Percentiles rank a stretch among this genome's conserved stretches.
Conservation (phyloP, 1,140 invertebrate species). For the Drosophila sulfurigaster region DNA sequence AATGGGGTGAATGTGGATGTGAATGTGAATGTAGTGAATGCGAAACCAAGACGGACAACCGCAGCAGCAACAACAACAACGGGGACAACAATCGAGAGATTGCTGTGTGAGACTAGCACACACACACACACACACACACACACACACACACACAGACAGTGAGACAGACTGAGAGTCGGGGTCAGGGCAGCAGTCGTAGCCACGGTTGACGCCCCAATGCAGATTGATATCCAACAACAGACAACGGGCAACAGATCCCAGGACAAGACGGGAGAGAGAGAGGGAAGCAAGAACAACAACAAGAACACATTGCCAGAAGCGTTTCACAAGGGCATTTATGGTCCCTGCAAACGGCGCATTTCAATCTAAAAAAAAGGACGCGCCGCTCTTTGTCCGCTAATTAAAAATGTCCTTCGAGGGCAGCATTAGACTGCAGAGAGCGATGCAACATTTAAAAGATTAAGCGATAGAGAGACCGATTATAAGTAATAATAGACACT, state of each 20-base stretch:
- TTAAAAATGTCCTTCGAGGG: constrained; percentile 73
- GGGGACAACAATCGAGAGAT: constrained; percentile 33
- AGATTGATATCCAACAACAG: constrained; percentile 65
- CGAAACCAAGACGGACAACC: constrained; percentile 40
- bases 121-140: not conserved
- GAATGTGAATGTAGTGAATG: constrained; percentile 33
- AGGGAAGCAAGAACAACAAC: not conserved
- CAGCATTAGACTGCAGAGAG: constrained; percentile 7
- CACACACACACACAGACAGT: not conserved
- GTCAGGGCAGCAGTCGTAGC: constrained; percentile 52
- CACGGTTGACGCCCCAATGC: constrained; percentile 64
- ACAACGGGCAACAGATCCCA: constrained; percentile 27
- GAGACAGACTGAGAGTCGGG: constrained; percentile 30
- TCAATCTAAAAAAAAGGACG: constrained; percentile 55
- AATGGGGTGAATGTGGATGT: constrained; percentile 42
- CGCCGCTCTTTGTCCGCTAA: constrained; percentile 65
- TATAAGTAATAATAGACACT: no score
- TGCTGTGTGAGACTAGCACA: constrained; percentile 22
- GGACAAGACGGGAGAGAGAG: not conserved
- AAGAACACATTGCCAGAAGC: constrained; percentile 22
- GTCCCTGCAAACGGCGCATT: constrained; percentile 55
- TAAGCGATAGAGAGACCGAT: not conserved
- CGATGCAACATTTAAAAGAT: not conserved
- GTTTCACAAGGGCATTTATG: constrained; percentile 57
- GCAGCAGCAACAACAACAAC: constrained; percentile 15